Conservation (phyloP, 2,888 invertebrate genomes). For the Salticus scenicus region DNA sequence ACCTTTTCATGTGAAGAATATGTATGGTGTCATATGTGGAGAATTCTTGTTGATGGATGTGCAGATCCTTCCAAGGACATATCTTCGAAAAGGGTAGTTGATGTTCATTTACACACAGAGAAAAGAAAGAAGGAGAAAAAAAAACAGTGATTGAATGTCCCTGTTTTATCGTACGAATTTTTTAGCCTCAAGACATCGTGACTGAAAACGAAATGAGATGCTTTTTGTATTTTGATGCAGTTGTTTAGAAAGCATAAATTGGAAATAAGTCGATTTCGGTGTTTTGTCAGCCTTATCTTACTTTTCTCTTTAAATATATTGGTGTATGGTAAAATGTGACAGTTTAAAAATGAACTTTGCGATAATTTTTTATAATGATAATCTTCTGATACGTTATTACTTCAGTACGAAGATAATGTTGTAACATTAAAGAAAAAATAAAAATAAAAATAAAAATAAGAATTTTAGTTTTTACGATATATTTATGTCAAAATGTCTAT, state of each 20-base stretch:
- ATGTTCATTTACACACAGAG: conserved; percentile 10
- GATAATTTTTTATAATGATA: neutral
- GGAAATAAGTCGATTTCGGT: conserved; percentile 9
- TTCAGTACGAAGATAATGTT: too few species aligned
- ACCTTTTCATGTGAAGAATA: conserved; percentile 34
- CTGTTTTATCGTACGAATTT: conserved; percentile 44
- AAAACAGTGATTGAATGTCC: conserved; percentile 63
- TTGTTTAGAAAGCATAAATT: neutral
- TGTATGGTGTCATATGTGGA: conserved; percentile 49
- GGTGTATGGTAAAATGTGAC: neutral
- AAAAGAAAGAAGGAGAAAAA: conserved; percentile 27
- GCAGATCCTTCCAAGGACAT: conserved; percentile 40
- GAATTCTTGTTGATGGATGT: conserved; percentile 56
- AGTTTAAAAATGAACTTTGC: neutral
- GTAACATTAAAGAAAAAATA: too few species aligned
- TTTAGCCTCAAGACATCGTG: conserved; percentile 37
- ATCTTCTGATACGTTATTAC: neutral
- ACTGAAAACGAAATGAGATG: conserved; percentile 58
- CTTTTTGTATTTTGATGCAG: conserved; percentile 11
- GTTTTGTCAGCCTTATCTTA: conserved; percentile 8
- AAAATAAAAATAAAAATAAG: too few species aligned
- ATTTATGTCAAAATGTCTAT: too few species aligned
- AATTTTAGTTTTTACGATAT: too few species aligned
- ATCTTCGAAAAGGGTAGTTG: conserved; percentile 14
- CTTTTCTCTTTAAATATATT: neutral